These are phyloP conservation scores for Oxyruncus cristatus DNA, from an alignment of 2,113 vertebrate genomes.

Conservation along the genomic window DNA sequence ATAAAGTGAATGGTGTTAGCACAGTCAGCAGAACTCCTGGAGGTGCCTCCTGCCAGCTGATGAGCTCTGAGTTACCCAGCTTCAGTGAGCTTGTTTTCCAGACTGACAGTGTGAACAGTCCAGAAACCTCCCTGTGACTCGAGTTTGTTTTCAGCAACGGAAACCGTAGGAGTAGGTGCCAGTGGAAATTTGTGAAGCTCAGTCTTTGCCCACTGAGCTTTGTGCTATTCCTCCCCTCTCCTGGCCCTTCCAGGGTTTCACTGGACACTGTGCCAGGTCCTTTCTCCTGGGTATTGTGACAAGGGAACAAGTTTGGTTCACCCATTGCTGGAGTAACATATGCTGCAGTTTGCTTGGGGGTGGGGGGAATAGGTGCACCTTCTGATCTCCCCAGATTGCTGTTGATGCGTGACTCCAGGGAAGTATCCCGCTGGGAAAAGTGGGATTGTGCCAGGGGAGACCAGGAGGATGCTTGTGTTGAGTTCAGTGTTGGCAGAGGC, in stretches of 20 bases:
- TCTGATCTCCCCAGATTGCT: not conserved
- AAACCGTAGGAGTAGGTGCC: not conserved
- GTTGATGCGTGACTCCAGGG: not conserved
- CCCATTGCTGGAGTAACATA: not conserved
- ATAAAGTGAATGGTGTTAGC: not conserved
- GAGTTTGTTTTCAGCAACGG: not conserved
- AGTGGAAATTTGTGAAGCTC: not conserved
- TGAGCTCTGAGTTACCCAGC: no score
- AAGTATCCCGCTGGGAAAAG: not conserved
- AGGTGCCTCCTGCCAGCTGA: not conserved
- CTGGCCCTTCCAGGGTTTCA: not conserved
- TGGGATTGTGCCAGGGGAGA: not conserved
- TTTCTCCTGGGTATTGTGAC: accelerated
- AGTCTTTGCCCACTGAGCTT: not conserved
- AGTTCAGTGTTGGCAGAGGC: not conserved
- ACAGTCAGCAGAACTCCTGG: not conserved
- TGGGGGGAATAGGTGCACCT: not conserved
- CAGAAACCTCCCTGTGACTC: not conserved
- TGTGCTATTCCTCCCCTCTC: not conserved
- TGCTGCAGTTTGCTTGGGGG: accelerated
- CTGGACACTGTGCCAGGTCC: accelerated
- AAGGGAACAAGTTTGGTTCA: not conserved
- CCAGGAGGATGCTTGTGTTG: accelerated
- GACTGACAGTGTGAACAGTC: not conserved
- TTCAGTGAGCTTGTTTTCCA: not conserved